These are phyloP conservation scores for Psittacula derbiana DNA, from an alignment of 2,797 vertebrate genomes.

Conservation along the genomic window DNA sequence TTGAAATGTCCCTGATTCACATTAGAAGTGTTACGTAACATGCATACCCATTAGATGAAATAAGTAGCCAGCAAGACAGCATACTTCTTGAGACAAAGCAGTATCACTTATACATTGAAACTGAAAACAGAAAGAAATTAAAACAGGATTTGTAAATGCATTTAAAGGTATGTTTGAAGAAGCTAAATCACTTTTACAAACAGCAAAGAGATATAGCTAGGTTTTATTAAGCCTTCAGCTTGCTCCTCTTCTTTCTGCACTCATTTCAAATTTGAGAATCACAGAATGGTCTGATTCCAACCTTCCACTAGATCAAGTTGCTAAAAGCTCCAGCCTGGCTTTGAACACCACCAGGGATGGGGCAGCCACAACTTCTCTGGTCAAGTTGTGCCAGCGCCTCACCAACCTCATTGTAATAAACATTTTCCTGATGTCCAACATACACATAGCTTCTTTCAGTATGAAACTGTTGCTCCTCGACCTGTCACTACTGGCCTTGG, in stretches of 20 bases:
- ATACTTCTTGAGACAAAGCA: background rate
- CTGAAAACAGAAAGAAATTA: background rate
- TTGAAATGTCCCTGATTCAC: background rate
- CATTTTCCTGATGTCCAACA: background rate
- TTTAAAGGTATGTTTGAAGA: background rate
- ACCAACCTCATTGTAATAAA: background rate
- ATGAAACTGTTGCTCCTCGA: background rate
- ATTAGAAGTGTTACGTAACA: background rate
- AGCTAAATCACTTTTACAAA: background rate
- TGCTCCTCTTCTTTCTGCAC: background rate
- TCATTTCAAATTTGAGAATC: background rate
- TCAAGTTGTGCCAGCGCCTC: background rate
- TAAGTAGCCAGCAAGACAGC: background rate
- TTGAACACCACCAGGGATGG: background rate
- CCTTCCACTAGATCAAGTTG: background rate
- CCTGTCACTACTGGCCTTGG: background rate
- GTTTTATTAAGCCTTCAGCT: background rate
- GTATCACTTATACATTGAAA: background rate
- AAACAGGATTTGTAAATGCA: background rate
- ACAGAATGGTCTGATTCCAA: background rate
- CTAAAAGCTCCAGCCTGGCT: background rate
- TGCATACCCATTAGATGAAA: background rate
- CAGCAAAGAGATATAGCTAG: background rate
- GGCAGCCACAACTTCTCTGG: background rate
- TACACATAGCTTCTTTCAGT: background rate